Evolutionary conservation across 2,113 vertebrate genomes (phyloP), one percentile per base, ranked within the genome.

Genomic region (Anoura caudifer): DNA sequence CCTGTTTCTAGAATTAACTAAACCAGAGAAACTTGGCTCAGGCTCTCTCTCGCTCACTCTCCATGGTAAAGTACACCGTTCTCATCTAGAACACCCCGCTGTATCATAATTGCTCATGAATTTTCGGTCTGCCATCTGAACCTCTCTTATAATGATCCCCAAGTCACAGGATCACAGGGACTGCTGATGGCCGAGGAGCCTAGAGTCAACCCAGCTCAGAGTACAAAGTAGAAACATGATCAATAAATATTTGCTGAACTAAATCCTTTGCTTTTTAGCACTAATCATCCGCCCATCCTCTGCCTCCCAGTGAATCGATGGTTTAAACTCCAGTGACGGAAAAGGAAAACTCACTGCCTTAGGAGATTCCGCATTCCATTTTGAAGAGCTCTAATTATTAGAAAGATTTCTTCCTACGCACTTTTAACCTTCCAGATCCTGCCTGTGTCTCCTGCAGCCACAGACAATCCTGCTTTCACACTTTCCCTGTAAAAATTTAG

Each of bases 1-100:
- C 97, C 65, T 97, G 85, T 91, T 97, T 97, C 77, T 63, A 95
- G 93, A 88, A 92, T 95, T 83, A 97, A 95, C 88, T 56, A 77
- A 94, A 92, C 22, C 26, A 87, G 76, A 91, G 81, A 97, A 96
- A 77, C 70, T 80, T 85, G 91, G 94, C 89, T 56, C 26, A 5
- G 43, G 41, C 61, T 84, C 16, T 22, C n/a, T 90, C n/a, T 80
- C n/a, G 41, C 56, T 72, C 38, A 52, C 54, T 90, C 63, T 81
- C 73, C 52, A 4, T 59, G 75, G 65, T 65, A 95, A 97, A 97
- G n/a, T 45, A 73, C 72, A 87, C 90, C 28, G 45, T 61, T 84
- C 94, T 69, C 67, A 59, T 76, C 45, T 36, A 87, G 89, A 96
- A 95, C 41, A 61, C 17, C 45, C 38, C 0, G 10, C 20, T 36